These are phyloP conservation scores for Tichodroma muraria DNA, from an alignment of 2,113 vertebrate genomes.

Conservation along the genomic window DNA sequence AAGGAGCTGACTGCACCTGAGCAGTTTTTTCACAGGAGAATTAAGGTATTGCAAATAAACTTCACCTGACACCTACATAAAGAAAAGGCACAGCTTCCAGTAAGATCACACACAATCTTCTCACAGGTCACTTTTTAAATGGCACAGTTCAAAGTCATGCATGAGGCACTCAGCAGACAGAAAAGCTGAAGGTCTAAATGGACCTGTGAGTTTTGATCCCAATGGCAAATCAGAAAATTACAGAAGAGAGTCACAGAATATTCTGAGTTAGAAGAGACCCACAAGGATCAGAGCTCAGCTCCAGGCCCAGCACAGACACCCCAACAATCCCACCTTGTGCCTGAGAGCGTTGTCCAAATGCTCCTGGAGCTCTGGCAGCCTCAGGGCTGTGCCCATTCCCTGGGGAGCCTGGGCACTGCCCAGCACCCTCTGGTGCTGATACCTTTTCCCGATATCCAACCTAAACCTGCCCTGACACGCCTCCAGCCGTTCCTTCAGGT, in stretches of 20 bases:
- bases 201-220: not conserved
- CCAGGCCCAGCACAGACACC: not conserved
- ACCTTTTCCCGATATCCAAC: not conserved
- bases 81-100: not conserved
- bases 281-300: not conserved
- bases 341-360: rapidly evolving
- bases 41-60: too few relatives aligned
- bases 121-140: not conserved
- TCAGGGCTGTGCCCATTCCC: rapidly evolving
- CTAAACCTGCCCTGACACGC: not conserved
- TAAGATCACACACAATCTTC: not conserved
- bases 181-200: not conserved
- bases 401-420: not conserved
- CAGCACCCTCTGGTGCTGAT: not conserved
- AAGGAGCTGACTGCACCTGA: not conserved
- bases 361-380: not conserved
- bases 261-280: not conserved
- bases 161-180: not conserved
- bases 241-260: not conserved
- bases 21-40: not conserved
- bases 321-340: not conserved
- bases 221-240: not conserved
- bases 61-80: rapidly evolving
- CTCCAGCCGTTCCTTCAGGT: not conserved
- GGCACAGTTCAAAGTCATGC: not conserved